Percentiles rank a stretch among this genome's conserved stretches.
Conservation (phyloP, 1,140 invertebrate genomes). For the Drosophila setifemur region DNA sequence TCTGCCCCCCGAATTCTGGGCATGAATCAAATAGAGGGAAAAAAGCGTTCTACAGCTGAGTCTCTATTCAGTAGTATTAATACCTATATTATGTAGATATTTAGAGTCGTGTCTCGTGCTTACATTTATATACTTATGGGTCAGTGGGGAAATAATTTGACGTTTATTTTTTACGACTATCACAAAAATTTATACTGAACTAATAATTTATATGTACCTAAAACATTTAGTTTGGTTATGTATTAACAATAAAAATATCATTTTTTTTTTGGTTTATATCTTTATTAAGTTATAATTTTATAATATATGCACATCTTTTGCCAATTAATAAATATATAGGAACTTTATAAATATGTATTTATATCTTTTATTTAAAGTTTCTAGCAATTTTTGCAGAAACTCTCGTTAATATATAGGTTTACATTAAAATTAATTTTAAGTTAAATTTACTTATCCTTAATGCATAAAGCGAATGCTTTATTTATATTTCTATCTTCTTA, state of each 20-base stretch:
- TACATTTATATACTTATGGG: background rate
- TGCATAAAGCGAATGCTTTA: background rate
- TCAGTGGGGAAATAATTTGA: too few relatives aligned
- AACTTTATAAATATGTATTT: slow-evolving; percentile 70
- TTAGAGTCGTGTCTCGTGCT: too few relatives aligned
- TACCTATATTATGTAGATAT: too few relatives aligned
- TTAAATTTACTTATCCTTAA: background rate
- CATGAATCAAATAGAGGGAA: too few relatives aligned
- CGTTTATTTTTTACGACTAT: too few relatives aligned
- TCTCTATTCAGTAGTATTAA: too few relatives aligned
- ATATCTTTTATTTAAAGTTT: slow-evolving; percentile 12
- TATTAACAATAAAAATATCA: background rate
- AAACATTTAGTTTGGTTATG: background rate
- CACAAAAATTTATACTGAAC: too few relatives aligned
- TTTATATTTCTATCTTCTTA: too few relatives aligned
- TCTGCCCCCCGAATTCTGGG: too few relatives aligned
- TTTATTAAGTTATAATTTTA: slow-evolving; percentile 71
- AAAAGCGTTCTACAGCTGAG: too few relatives aligned
- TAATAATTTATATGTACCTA: background rate
- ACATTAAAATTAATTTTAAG: slow-evolving; percentile 15
- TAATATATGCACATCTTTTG: slow-evolving; percentile 75
- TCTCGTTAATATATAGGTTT: slow-evolving; percentile 46
- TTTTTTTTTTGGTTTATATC: slow-evolving; percentile 16
- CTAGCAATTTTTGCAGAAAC: slow-evolving; percentile 49
- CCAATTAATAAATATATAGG: slow-evolving; percentile 71